These are phyloP conservation scores for Philereme vetulata DNA, from an alignment of 2,888 invertebrate species.

Conservation along the genomic window DNA sequence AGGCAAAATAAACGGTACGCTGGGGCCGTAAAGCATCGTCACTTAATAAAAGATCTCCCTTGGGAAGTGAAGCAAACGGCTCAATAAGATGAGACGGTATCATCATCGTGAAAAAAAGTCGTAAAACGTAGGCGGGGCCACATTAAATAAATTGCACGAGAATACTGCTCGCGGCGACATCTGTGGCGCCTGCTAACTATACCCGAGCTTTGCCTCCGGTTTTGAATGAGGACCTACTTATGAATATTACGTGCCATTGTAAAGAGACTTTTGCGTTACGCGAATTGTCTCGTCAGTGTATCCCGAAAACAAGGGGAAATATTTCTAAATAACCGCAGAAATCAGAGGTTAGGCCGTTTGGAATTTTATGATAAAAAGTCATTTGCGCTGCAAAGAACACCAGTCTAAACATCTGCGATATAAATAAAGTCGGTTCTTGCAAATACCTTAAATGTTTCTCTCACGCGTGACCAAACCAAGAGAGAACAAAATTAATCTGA, in stretches of 20 bases:
- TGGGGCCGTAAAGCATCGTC: conserved; percentile 65
- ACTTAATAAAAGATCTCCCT: conserved; percentile 76
- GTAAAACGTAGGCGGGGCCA: conserved; percentile 68
- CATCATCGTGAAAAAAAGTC: conserved; percentile 72
- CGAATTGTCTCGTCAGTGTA: conserved; percentile 21
- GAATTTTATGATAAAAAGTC: too few species aligned
- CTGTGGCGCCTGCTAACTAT: conserved; percentile 57
- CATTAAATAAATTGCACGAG: conserved; percentile 79
- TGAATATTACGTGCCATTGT: conserved; percentile 31
- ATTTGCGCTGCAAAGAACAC: too few species aligned
- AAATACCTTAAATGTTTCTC: not conserved
- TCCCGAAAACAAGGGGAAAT: not conserved
- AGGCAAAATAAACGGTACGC: conserved; percentile 51
- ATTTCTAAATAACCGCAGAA: conserved; percentile 4
- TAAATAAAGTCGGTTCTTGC: too few species aligned
- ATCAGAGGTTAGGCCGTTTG: too few species aligned
- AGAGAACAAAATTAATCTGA: conserved; percentile 24
- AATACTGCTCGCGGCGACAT: conserved; percentile 64
- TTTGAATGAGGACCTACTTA: conserved; percentile 34
- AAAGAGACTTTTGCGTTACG: conserved; percentile 20
- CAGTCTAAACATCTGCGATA: too few species aligned
- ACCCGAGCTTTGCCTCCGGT: conserved; percentile 34
- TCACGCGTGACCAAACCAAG: conserved; percentile 13
- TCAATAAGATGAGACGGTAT: conserved; percentile 75
- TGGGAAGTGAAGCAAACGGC: conserved; percentile 71